Evolutionary conservation across 2,113 vertebrate genomes (phyloP).

Genomic region (Planiliza haematocheilus): DNA sequence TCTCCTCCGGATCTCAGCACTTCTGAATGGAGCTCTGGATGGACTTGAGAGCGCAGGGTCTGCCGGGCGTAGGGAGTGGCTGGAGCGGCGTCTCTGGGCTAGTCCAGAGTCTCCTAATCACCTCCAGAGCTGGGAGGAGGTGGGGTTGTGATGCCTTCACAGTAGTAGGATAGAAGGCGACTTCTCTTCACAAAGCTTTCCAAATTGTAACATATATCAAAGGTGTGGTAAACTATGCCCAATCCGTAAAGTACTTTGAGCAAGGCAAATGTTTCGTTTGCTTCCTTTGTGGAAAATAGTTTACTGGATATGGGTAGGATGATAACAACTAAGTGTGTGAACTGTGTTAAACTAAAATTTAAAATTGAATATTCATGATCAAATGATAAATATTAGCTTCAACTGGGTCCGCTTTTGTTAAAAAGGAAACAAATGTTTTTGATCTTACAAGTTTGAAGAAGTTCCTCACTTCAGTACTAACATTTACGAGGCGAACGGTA

Average conservation of each 20-base stretch:
- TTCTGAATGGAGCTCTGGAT: conserved; percentile 65
- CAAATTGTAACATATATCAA: no score
- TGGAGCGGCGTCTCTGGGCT: conserved; percentile 69
- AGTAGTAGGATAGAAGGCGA: not conserved
- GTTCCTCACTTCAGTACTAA: fast-evolving
- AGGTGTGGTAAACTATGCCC: no score
- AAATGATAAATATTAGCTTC: no score
- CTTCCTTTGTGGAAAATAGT: no score
- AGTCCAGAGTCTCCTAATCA: conserved; percentile 75
- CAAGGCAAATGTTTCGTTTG: no score
- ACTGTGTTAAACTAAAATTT: no score
- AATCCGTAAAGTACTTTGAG: no score
- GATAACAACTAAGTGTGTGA: no score
- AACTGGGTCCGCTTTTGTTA: no score
- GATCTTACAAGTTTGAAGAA: not conserved
- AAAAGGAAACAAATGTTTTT: not conserved
- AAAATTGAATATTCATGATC: no score
- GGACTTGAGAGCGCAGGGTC: conserved; percentile 55
- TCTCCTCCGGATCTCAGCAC: conserved; percentile 63
- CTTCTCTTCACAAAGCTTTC: no score
- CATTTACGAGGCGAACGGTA: conserved; percentile 46
- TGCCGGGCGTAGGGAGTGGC: conserved; percentile 76
- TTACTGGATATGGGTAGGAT: no score
- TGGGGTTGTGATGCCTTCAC: conserved; percentile 47
- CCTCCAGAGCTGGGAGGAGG: conserved; percentile 49